Conservation (phyloP, 1,140 invertebrate species). For the Linepithema humile region DNA sequence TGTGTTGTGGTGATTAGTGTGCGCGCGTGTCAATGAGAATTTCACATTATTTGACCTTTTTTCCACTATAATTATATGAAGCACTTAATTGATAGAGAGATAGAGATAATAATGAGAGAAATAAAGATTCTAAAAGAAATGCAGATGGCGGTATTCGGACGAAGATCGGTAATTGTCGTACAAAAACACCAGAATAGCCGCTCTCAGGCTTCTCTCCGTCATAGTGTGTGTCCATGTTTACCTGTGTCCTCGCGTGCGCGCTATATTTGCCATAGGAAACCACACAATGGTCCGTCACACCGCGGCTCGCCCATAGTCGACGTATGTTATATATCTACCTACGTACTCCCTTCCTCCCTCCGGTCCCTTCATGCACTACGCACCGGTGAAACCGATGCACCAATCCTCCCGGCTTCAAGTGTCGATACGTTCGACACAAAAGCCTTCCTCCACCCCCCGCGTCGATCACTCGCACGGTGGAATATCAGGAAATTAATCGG, state of each 20-base stretch:
- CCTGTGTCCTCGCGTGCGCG: slow-evolving; percentile 36
- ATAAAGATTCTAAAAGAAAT: too few species aligned
- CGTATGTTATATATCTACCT: slow-evolving; percentile 49
- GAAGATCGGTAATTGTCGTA: too few species aligned
- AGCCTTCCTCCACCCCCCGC: slow-evolving; percentile 17
- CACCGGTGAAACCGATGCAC: slow-evolving; percentile 45
- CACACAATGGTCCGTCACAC: slow-evolving; percentile 71
- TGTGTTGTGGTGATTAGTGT: too few species aligned
- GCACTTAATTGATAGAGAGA: too few species aligned
- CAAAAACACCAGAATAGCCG: too few species aligned
- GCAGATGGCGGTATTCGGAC: too few species aligned
- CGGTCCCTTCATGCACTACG: slow-evolving; percentile 4
- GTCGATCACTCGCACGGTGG: neutral
- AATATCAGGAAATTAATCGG: slow-evolving; percentile 53
- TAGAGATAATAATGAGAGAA: too few species aligned
- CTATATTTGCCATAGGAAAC: slow-evolving; percentile 73
- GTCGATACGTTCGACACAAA: slow-evolving; percentile 53
- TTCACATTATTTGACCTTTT: too few species aligned
- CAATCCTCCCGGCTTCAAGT: slow-evolving; percentile 48
- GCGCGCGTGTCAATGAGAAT: too few species aligned
- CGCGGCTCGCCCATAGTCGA: slow-evolving; percentile 62
- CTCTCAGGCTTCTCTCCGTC: neutral
- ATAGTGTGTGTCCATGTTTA: slow-evolving; percentile 57
- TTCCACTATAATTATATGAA: too few species aligned
- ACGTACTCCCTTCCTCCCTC: neutral